Evolutionary conservation across 1,140 invertebrate genomes (phyloP), one percentile per base, ranked within the genome.

Genomic region (Melipona quadrifasciata): DNA sequence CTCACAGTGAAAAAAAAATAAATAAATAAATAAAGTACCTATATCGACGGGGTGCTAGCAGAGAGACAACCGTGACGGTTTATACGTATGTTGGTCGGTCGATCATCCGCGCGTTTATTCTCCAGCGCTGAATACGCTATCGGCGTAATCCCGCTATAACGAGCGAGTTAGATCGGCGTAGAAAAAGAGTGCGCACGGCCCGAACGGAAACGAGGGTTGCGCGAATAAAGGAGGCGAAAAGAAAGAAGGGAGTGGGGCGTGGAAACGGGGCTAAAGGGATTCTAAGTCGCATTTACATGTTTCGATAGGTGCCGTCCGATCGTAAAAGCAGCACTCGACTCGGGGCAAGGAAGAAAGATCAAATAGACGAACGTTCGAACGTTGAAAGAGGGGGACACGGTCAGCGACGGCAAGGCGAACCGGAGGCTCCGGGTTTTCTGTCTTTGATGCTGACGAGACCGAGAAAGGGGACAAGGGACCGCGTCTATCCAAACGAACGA

Each of bases 271-370:
- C 27, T 55, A 74, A 80, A 79, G 85, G 70, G 78, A 85, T 85
- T 89, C 80, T 72, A 87, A 89, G 82, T 89, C 76, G 82, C 86
- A 92, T 93, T 93, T 92, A 92, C 92, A 92, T 92, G 91, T 92
- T 90, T 92, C 89, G 87, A 75, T 91, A 88, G 85, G 77, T 83
- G 88, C 75, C 85, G 86, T 34, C 72, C 88, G 89, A 86, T 91
- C 91, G 89, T 91, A 90, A 92, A 92, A 89, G 86, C 76, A 64
- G 57, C 57, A 61, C 68, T 57, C 61, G 67, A 47, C 58, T 19
- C 70, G 55, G 53, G 34, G 31, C 31, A 58, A 47, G 16, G 31
- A 84, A 85, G 83, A 88, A 87, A 91, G 90, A 92, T 91, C 90
- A 89, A 91, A 91, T 88, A 67, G 88, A 80, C 47, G 67, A 58